Evolutionary conservation across 1,140 invertebrate genomes (phyloP).

Genomic region (Polyergus mexicanus): DNA sequence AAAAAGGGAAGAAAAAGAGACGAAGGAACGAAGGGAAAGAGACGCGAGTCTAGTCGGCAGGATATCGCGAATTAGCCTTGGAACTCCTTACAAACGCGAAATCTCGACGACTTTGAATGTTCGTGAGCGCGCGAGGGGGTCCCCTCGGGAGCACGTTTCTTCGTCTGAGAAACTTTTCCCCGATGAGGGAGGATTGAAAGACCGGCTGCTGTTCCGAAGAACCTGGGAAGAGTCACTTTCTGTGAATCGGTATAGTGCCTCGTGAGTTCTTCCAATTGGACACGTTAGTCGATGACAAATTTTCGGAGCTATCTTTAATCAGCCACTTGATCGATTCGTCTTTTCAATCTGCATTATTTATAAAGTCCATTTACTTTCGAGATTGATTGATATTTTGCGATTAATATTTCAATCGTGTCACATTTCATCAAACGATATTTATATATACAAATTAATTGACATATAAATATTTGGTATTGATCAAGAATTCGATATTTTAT

Average conservation of each 20-base stretch:
- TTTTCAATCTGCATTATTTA: background rate
- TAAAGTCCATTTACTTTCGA: background rate
- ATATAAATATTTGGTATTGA: no score
- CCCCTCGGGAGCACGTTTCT: background rate
- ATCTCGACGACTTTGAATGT: slow-evolving; percentile 17
- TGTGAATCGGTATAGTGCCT: background rate
- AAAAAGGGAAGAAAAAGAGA: background rate
- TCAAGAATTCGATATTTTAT: no score
- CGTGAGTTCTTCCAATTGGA: background rate
- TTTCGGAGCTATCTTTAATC: background rate
- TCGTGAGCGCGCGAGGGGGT: background rate
- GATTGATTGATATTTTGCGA: background rate
- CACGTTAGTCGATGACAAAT: background rate
- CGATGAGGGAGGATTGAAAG: background rate
- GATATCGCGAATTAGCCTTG: slow-evolving; percentile 66
- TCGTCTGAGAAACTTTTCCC: slow-evolving; percentile 50
- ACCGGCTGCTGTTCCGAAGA: background rate
- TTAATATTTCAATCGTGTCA: background rate
- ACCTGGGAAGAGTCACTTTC: background rate
- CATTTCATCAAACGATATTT: background rate
- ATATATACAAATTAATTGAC: no score
- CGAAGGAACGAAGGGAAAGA: background rate
- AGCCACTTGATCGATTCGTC: background rate
- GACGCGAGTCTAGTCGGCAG: slow-evolving; percentile 9
- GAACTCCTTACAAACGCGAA: slow-evolving; percentile 57